phyloP scores from a whole-genome alignment of 2,888 invertebrate species.

The Hirtodrosophila confusa region DNA sequence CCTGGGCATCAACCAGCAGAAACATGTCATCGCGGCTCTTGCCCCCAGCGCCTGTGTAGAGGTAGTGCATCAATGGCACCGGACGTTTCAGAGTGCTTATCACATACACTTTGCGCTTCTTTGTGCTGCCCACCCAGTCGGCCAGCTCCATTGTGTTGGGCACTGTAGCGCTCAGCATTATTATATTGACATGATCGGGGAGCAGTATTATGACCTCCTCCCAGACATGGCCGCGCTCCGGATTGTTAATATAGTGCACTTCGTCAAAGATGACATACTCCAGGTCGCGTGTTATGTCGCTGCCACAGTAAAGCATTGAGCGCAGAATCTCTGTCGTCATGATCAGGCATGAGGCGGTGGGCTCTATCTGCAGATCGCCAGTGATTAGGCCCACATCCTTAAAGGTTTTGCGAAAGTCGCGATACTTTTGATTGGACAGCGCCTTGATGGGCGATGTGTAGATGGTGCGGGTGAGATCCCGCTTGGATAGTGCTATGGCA shows the following conservation, averaged over 20 bases:
- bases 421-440: constrained; percentile 98
- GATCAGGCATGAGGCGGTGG: constrained; percentile 96
- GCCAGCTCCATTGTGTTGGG: constrained; percentile 99
- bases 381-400: constrained; percentile 97
- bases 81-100: constrained; percentile 97
- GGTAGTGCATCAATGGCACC: constrained; percentile 96
- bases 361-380: constrained; percentile 97
- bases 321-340: constrained; percentile 99
- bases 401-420: constrained; percentile 97
- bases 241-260: constrained; percentile 99
- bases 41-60: constrained; percentile 93
- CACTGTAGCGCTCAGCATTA: constrained; percentile 98
- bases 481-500: constrained; percentile 97
- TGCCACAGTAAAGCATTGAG: constrained; percentile 98
- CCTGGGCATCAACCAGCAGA: constrained; percentile 91
- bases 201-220: constrained; percentile 98
- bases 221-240: constrained; percentile 99
- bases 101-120: constrained; percentile 95
- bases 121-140: constrained; percentile 94
- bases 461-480: constrained; percentile 95
- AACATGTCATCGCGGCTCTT: constrained; percentile 89
- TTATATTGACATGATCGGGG: constrained; percentile 97
- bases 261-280: constrained; percentile 99
- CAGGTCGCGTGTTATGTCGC: constrained; percentile 96
- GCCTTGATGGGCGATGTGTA: constrained; percentile 99